A percentile compares a stretch with the other conserved stretches of the same genome.
Conservation (phyloP, 2,888 invertebrate genomes). For the Cryptocephalus moraei region DNA sequence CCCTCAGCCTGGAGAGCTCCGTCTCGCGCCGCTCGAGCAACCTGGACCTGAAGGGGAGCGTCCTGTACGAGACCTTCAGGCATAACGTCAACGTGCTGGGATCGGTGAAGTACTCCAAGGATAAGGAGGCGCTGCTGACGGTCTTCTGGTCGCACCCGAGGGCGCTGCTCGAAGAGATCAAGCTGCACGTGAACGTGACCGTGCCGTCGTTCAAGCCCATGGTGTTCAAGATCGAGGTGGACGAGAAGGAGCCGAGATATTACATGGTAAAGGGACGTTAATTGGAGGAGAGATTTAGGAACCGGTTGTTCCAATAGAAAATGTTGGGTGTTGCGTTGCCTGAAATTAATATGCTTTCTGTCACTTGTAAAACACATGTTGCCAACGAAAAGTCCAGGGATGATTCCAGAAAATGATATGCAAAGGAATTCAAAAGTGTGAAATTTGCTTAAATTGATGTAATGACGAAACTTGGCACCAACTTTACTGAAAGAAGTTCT, state of each 20-base stretch:
- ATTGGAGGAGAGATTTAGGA: neutral
- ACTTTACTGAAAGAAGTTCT: no score
- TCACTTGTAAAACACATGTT: no score
- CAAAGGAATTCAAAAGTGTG: no score
- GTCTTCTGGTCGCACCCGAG: constrained; percentile 55
- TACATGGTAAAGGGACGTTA: constrained; percentile 49
- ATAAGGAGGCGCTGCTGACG: constrained; percentile 48
- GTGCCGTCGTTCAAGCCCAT: constrained; percentile 66
- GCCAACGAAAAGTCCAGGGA: no score
- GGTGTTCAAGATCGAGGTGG: constrained; percentile 51
- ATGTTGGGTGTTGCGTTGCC: no score
- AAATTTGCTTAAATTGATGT: no score
- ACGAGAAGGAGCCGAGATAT: constrained; percentile 55
- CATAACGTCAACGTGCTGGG: constrained; percentile 44
- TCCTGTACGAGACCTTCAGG: constrained; percentile 44
- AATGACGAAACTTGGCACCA: no score
- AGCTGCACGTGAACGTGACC: constrained; percentile 62
- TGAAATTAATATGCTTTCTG: no score
- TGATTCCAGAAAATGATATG: no score
- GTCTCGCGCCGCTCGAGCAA: constrained; percentile 56
- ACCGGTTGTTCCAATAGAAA: no score
- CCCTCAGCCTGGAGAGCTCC: constrained; percentile 49
- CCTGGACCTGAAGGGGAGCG: constrained; percentile 51
- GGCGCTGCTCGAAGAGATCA: constrained; percentile 54
- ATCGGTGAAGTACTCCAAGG: constrained; percentile 46